Conservation (phyloP, 2,797 vertebrate genomes). For the Pipistrellus pipistrellus region DNA sequence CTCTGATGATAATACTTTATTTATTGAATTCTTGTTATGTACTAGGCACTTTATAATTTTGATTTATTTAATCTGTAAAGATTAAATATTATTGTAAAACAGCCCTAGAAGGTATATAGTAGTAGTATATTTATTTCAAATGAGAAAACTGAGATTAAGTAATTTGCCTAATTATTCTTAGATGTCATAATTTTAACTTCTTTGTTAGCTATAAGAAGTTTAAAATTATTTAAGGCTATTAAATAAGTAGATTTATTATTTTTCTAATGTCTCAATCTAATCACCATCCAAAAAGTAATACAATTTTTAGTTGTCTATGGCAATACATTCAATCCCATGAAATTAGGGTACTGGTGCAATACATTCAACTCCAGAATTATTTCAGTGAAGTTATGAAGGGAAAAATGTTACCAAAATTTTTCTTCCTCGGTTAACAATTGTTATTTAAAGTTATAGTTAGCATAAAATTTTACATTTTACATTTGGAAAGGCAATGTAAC, state of each 20-base stretch:
- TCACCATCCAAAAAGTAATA: constrained; percentile 42
- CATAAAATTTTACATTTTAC: constrained; percentile 19
- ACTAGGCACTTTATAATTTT: constrained; percentile 8
- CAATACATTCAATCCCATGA: background rate
- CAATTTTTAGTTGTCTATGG: constrained; percentile 32
- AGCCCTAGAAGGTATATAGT: background rate
- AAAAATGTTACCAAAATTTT: constrained; percentile 41
- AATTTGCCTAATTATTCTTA: constrained; percentile 37
- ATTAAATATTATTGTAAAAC: background rate
- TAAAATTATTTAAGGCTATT: constrained; percentile 55
- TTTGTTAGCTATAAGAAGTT: constrained; percentile 51
- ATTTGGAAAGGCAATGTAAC: constrained; percentile 35
- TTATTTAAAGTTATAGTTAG: constrained; percentile 47
- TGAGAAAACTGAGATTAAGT: constrained; percentile 35
- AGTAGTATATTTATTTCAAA: constrained; percentile 27
- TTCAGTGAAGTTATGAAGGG: constrained; percentile 13
- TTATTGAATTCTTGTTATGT: background rate
- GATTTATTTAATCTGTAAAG: constrained; percentile 42
- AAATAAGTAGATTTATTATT: constrained; percentile 22
- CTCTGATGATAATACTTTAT: constrained; percentile 1
- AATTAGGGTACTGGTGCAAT: background rate
- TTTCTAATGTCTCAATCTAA: constrained; percentile 50
- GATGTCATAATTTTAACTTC: constrained; percentile 50
- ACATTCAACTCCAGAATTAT: constrained; percentile 27
- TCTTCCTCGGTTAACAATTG: constrained; percentile 23